Base-by-base conservation (phyloP, 2,888 invertebrate species). In the Brenthis daphne region DNA sequence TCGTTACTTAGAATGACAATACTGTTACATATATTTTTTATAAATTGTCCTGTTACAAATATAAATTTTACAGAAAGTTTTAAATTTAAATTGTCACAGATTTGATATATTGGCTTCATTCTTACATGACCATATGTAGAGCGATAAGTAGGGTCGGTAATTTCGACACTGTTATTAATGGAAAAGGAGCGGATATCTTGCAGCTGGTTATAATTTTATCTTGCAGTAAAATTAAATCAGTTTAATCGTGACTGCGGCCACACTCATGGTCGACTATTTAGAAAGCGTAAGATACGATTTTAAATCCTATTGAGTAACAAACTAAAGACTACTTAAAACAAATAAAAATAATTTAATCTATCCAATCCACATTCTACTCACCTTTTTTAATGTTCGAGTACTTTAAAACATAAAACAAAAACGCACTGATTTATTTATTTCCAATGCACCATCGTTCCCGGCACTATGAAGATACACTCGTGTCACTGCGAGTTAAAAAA, bases 251-350 rank as follows among this genome's bases (percentile, higher is more conserved):
- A 86, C 87, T 81, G 81, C 80, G 79, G 83, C 83, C 85, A 85
- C 88, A 90, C 89, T 90, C 91, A 91, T 87, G 91, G 91, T 82
- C 91, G 87, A 79, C 76, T 80, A 85, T 89, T 88, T 91, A 90
- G 91, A 91, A 91, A 92, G 92, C 90, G 87, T 84, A 84, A 82
- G 77, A 84, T 83, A 85, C 78, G 72, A 80, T 77, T 77, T 77
- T 79, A 77, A 78, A 67, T 86, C 85, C 84, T 83, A 87, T 87
- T 87, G 85, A 82, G 81, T 84, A 80, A 83, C 80, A 68, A 43
- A 79, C 69, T 76, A 77, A 77, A 77, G 78, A 79, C 81, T 81
- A 81, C 77, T 70, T 65, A 70, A 57, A 47, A 70, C 47, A 72
- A 69, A 65, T 69, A 79, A 78, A 20, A 80, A 82, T 79, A 78